Evolutionary conservation across 2,797 vertebrate species (phyloP).

Genomic region (Synaphobranchus kaupii): DNA sequence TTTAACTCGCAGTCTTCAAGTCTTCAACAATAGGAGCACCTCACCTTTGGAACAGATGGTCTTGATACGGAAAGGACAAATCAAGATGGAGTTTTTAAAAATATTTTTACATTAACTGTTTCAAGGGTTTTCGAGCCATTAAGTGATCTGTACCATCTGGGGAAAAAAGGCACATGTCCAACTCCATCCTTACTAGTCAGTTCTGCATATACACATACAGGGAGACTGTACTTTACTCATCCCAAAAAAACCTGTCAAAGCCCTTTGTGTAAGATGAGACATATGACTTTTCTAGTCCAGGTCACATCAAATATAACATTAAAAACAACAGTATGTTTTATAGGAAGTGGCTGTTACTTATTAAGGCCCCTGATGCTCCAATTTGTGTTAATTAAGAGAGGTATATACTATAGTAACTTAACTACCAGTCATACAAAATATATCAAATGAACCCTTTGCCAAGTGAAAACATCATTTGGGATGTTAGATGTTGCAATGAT

Average conservation of each 20-base stretch:
- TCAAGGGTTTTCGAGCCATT: slow-evolving; percentile 26
- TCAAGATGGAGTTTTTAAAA: slow-evolving; percentile 28
- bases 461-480: not conserved
- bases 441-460: not conserved
- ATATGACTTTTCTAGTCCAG: slow-evolving; percentile 2
- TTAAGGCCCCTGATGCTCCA: slow-evolving; percentile 9
- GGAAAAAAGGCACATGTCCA: slow-evolving; percentile 22
- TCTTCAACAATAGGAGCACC: slow-evolving; percentile 25
- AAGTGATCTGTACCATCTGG: slow-evolving; percentile 30
- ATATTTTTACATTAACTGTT: slow-evolving; percentile 23
- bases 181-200: slow-evolving; percentile 16
- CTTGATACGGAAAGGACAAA: slow-evolving; percentile 30
- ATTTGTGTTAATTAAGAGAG: slow-evolving; percentile 7
- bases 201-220: slow-evolving; percentile 22
- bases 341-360: not conserved
- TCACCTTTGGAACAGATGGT: slow-evolving; percentile 34
- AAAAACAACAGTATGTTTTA: slow-evolving; percentile 18
- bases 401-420: slow-evolving; percentile 19
- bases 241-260: slow-evolving; percentile 24
- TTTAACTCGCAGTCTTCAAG: slow-evolving; percentile 23
- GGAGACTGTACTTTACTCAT: not conserved
- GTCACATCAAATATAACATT: not conserved
- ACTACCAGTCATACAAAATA: slow-evolving; percentile 1
- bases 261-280: slow-evolving; percentile 19
- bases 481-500: not conserved